Base-by-base conservation (phyloP, 2,888 invertebrate genomes). In the Nemapogon koenigi region DNA sequence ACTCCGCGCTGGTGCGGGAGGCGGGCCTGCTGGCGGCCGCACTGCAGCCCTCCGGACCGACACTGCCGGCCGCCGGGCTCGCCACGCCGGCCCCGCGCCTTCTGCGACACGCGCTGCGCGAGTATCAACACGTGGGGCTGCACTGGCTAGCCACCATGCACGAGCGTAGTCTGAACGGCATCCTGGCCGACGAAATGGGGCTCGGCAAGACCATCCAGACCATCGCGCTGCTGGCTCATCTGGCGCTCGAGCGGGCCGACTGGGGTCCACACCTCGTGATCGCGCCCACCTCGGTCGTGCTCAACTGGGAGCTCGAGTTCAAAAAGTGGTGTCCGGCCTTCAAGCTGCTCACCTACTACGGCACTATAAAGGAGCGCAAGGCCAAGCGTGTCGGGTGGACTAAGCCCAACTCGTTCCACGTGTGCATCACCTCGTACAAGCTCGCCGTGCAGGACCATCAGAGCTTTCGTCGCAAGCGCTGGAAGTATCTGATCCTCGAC, bases 291-390 rank as follows among this genome's bases (percentile, higher is more conserved):
- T 97, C 97, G 48, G 98, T 99, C 36, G 97, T 99, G 91, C 83
- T 99, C 44, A 99, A 99, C 78, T 99, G 99, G 99, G 99, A 99
- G 81, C 95, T 98, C 94, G 99, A 99, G 73, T 92, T 97, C 60
- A 98, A 99, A 72, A 98, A 98, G 70, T 99, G 99, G 99, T 98
- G 97, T 69, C 99, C 99, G 1, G 95, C 94, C 37, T 96, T 99
- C 67, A 99, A 99, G 83, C 94, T 99, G 56, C 84, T 99, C 48
- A 98, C 98, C 1, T 99, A 99, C 67, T 99, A 97, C 62, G 99
- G 99, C 31, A 88, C 90, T 18, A 94, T 94, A 53, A 97, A 97
- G 63, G 99, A 99, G 66, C 82, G 99, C 40, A 94, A 93, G 67
- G 71, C 88, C 47, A 95, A 95, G 62, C 83, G 94, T 51, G 89